Evolutionary conservation across 2,113 vertebrate genomes (phyloP).

Genomic region (Calidris pugnax): DNA sequence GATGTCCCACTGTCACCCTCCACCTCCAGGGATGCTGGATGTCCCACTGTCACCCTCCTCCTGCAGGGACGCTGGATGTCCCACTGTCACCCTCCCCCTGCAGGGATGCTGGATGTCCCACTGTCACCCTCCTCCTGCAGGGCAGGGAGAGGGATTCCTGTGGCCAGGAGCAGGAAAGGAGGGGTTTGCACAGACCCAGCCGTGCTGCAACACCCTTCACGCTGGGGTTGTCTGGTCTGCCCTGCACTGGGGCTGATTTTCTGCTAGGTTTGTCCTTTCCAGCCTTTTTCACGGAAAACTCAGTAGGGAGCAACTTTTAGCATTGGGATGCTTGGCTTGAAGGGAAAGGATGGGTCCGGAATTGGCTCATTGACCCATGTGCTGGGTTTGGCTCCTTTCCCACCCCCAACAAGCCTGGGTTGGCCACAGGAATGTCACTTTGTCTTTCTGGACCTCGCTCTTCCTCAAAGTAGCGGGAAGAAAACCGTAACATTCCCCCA

Average conservation of each 20-base stretch:
- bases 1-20: neutral
- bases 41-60: neutral
- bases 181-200: rapidly evolving
- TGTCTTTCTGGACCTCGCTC: neutral
- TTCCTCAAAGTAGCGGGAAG: neutral
- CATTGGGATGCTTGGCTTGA: neutral
- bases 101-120: neutral
- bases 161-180: neutral
- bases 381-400: neutral
- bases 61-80: neutral
- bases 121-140: neutral
- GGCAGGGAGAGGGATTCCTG: neutral
- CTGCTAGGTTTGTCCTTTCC: neutral
- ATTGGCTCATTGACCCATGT: neutral
- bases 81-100: neutral
- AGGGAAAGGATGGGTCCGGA: neutral
- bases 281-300: neutral
- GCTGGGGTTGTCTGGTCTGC: neutral
- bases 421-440: neutral
- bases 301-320: neutral
- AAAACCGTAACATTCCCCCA: neutral
- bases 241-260: neutral
- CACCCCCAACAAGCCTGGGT: neutral
- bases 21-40: neutral
- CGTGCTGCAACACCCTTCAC: neutral